Conservation (phyloP, 1,140 invertebrate species). For the Phocides pigmalion region DNA sequence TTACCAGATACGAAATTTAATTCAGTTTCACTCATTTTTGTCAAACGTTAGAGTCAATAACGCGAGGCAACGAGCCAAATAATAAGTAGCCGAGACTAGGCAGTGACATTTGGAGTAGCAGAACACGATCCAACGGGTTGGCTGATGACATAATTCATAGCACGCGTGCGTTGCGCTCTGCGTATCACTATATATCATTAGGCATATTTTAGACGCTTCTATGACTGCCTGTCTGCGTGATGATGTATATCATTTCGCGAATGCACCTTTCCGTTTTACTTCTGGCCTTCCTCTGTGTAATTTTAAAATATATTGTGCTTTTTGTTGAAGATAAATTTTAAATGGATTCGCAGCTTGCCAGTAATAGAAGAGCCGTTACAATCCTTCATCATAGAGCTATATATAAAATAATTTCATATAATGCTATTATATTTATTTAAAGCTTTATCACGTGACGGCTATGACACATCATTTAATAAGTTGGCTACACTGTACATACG, state of each 20-base stretch:
- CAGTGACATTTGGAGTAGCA: conserved; percentile 66
- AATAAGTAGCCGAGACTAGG: conserved; percentile 57
- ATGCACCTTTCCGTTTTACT: conserved; percentile 30
- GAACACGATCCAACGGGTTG: conserved; percentile 57
- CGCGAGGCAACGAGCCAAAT: conserved; percentile 67
- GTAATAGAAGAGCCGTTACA: not conserved
- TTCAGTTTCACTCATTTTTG: conserved; percentile 39
- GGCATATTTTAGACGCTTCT: conserved; percentile 41
- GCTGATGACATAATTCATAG: conserved; percentile 72
- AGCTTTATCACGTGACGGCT: no score
- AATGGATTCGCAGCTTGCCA: not conserved
- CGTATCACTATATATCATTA: conserved; percentile 48
- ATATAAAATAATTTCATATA: not conserved
- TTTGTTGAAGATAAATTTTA: conserved; percentile 3
- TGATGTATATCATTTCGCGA: conserved; percentile 25
- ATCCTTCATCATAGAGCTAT: not conserved
- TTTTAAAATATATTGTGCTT: not conserved
- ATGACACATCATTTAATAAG: no score
- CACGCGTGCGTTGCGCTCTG: conserved; percentile 45
- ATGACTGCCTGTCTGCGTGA: conserved; percentile 30
- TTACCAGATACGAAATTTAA: conserved; percentile 10
- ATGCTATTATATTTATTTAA: not conserved
- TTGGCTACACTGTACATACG: no score
- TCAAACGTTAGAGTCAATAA: conserved; percentile 57
- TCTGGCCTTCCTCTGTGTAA: conserved; percentile 2